These are phyloP conservation scores for Caenorhabditis brenneri DNA, from an alignment of 1,140 invertebrate species.

Conservation along the genomic window DNA sequence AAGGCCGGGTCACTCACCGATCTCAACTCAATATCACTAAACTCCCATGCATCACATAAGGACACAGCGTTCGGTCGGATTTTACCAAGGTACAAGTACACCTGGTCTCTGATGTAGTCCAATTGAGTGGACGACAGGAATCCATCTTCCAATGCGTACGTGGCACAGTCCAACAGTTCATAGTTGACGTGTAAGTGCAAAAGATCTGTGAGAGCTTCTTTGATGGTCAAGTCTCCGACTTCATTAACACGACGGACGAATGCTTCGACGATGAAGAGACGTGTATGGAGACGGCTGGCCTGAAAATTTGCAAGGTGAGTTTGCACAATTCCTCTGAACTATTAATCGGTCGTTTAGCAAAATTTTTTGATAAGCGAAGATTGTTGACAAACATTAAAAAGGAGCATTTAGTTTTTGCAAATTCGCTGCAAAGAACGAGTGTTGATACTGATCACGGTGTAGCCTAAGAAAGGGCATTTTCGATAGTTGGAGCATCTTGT, in stretches of 20 bases:
- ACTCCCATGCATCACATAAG: slow-evolving; percentile 88
- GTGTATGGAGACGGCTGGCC: slow-evolving; percentile 18
- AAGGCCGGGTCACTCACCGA: slow-evolving; percentile 75
- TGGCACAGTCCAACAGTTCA: slow-evolving; percentile 54
- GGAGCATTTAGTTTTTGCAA: too few species aligned
- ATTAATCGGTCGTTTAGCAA: too few species aligned
- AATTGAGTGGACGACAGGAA: slow-evolving; percentile 56
- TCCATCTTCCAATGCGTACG: slow-evolving; percentile 47
- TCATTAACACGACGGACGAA: neutral
- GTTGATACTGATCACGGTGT: too few species aligned
- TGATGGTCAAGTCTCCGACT: neutral
- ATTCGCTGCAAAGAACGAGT: too few species aligned
- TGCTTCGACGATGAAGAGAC: slow-evolving; percentile 21
- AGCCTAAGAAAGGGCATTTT: too few species aligned
- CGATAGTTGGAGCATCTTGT: too few species aligned
- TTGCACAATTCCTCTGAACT: too few species aligned
- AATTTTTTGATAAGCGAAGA: too few species aligned
- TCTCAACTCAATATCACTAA: slow-evolving; percentile 81
- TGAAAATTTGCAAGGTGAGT: slow-evolving; percentile 46
- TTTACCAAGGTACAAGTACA: slow-evolving; percentile 50
- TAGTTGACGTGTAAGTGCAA: slow-evolving; percentile 59
- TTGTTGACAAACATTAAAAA: too few species aligned
- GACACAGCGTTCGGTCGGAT: slow-evolving; percentile 81
- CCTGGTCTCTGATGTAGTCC: slow-evolving; percentile 53
- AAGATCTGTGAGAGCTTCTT: slow-evolving; percentile 56